Evolutionary conservation across 2,797 vertebrate genomes (phyloP).

Genomic region (Dallia pectoralis): DNA sequence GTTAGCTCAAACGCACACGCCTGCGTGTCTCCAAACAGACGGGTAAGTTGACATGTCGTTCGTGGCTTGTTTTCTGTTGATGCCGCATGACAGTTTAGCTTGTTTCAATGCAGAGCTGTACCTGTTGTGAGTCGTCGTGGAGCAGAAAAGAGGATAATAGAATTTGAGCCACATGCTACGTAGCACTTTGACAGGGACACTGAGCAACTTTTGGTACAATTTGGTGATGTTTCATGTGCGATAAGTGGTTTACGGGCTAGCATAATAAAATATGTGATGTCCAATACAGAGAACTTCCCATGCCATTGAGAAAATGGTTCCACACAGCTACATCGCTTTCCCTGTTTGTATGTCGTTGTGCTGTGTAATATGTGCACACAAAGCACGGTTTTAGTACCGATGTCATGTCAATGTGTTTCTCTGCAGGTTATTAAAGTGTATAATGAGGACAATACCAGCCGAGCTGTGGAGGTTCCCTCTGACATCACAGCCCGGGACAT

Average conservation of each 20-base stretch:
- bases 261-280: neutral
- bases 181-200: neutral
- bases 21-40: conserved; percentile 54
- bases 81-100: conserved; percentile 11
- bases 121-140: neutral
- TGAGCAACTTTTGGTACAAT: neutral
- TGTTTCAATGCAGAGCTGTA: neutral
- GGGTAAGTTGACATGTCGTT: conserved; percentile 64
- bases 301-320: neutral
- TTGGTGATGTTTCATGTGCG: neutral
- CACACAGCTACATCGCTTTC: neutral
- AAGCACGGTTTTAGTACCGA: neutral
- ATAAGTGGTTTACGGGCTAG: conserved; percentile 19
- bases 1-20: conserved; percentile 59
- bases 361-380: neutral
- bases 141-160: neutral
- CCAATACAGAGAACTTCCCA: neutral
- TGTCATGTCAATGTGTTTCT: conserved; percentile 19
- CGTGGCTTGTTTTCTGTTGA: conserved; percentile 18
- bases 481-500: conserved; percentile 90
- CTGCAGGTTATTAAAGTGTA: conserved; percentile 95
- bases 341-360: neutral
- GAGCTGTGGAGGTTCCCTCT: conserved; percentile 89
- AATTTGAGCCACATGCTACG: neutral
- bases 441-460: conserved; percentile 92